Base-by-base conservation (phyloP, 2,888 invertebrate species). In the Campoplex nolae region DNA sequence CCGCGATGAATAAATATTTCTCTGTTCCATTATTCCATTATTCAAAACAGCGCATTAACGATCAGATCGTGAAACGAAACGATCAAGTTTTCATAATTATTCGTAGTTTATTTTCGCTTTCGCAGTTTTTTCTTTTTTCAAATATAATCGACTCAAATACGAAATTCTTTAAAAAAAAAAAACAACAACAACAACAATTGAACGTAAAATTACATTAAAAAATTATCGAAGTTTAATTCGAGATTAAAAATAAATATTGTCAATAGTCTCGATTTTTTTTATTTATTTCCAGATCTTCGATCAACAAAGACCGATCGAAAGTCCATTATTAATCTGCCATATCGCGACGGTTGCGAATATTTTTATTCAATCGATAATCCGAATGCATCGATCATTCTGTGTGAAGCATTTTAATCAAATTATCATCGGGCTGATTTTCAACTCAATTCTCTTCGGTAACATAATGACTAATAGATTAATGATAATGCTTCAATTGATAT, bases 311-410 rank as follows among this genome's bases (percentile, higher is more conserved):
- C 32, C 6, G 62, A 32, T 58, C 62, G 16, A 62, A 32, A 62
- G 62, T 62, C 62, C 62, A 32, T 62, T 62, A 32, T 62, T 62
- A 62, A 62, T 62, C 62, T 62, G 13, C 1, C 32, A 18, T 62
- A 62, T 32, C 16, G 32, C 16, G 62, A 32, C 32, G 32, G 13
- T 62, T 16, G 23, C 23, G 32, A 32, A 32, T 56, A 32, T 32
- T 32, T 23, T 16, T 13, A 16, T 32, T 16, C 16, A 32, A 62
- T 32, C 62, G 32, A 62, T 62, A 62, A 62, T 62, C 32, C 32
- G 7, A 62, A 62, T 28, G 32, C 32, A 62, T 62, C 62, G 6
- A 62, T 62, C 62, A 62, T 32, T 32, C 28, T 62, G 16, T 42
- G 6, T 32, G 16, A 62, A 62, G 16, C 32, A 32, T 62, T 62